Conservation (phyloP, 1,140 invertebrate genomes). For the Drosophila jambulina region DNA sequence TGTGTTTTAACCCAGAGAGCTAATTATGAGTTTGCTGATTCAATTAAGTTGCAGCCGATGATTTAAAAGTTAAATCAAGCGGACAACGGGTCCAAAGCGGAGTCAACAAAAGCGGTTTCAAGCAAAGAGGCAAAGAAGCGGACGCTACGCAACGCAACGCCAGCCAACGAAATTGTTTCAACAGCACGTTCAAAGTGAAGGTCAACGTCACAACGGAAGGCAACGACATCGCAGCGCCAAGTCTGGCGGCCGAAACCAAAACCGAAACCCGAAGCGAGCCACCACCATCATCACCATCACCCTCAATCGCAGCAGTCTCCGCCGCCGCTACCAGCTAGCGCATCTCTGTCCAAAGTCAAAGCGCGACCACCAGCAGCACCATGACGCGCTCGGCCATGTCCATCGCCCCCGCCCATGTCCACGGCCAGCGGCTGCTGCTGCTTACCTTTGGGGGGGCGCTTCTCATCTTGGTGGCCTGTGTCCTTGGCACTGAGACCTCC, state of each 20-base stretch:
- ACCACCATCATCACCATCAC: slow-evolving; percentile 8
- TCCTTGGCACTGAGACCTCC: slow-evolving; percentile 58
- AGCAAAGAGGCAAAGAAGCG: slow-evolving; percentile 54
- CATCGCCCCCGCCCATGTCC: slow-evolving; percentile 1
- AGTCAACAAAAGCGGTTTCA: slow-evolving; percentile 44
- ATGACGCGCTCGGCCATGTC: slow-evolving; percentile 15
- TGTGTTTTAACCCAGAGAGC: slow-evolving; percentile 12
- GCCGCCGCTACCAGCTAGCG: slow-evolving; percentile 63
- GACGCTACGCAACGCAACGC: slow-evolving; percentile 33
- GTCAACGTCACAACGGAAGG: slow-evolving; percentile 55
- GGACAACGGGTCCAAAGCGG: slow-evolving; percentile 49
- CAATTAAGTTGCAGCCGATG: slow-evolving; percentile 36
- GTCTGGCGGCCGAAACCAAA: slow-evolving; percentile 60
- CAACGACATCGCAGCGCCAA: slow-evolving; percentile 52
- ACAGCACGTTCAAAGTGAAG: slow-evolving; percentile 62
- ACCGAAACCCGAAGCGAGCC: slow-evolving; percentile 28
- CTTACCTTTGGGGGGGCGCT: slow-evolving; percentile 29
- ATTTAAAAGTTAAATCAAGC: slow-evolving; percentile 59
- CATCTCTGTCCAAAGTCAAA: slow-evolving; percentile 14
- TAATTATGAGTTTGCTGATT: slow-evolving; percentile 42
- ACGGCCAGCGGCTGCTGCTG: slow-evolving; percentile 29
- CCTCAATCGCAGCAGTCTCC: slow-evolving; percentile 19
- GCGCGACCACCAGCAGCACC: slow-evolving; percentile 7
- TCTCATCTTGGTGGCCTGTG: slow-evolving; percentile 49
- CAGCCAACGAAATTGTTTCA: slow-evolving; percentile 40